Evolutionary conservation across 2,888 invertebrate genomes (phyloP).

Genomic region (Abscondita cerata): DNA sequence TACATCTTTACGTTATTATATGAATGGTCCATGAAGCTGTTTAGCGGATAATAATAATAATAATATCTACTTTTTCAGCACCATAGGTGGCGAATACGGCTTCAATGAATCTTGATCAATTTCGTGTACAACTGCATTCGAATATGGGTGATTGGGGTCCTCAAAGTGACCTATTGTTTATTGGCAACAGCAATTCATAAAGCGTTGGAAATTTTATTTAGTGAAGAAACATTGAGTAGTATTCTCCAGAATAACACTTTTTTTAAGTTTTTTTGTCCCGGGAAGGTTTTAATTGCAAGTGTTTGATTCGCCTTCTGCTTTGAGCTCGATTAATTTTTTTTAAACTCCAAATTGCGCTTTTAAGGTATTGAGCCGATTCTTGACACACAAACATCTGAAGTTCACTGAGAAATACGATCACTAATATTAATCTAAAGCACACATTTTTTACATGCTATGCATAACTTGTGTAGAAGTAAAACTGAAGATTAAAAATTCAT

Average conservation of each 20-base stretch:
- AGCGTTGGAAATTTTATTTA: constrained; percentile 58
- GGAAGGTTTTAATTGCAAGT: constrained; percentile 5
- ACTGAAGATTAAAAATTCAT: constrained; percentile 10
- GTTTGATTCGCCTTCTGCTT: constrained; percentile 16
- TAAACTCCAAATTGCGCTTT: constrained; percentile 50
- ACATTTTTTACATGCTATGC: constrained; percentile 41
- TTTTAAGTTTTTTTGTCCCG: constrained; percentile 10
- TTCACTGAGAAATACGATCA: constrained; percentile 40
- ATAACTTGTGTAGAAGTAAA: constrained; percentile 7
- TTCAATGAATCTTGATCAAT: constrained; percentile 41
- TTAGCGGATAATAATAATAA: constrained; percentile 64
- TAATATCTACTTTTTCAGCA: constrained; percentile 55
- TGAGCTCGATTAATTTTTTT: constrained; percentile 28
- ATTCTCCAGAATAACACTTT: too few species aligned
- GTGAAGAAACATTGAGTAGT: constrained; percentile 50
- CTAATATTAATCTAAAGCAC: constrained; percentile 38
- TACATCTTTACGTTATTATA: constrained; percentile 23
- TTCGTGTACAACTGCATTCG: constrained; percentile 56
- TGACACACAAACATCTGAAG: constrained; percentile 36
- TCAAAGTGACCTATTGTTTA: constrained; percentile 50
- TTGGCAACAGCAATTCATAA: constrained; percentile 58
- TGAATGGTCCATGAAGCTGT: constrained; percentile 58
- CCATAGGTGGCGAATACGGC: constrained; percentile 8
- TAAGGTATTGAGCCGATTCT: constrained; percentile 50
- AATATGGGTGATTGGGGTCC: constrained; percentile 28